phyloP scores from a whole-genome alignment of 2,888 invertebrate species.

The Plagiodera versicolora region DNA sequence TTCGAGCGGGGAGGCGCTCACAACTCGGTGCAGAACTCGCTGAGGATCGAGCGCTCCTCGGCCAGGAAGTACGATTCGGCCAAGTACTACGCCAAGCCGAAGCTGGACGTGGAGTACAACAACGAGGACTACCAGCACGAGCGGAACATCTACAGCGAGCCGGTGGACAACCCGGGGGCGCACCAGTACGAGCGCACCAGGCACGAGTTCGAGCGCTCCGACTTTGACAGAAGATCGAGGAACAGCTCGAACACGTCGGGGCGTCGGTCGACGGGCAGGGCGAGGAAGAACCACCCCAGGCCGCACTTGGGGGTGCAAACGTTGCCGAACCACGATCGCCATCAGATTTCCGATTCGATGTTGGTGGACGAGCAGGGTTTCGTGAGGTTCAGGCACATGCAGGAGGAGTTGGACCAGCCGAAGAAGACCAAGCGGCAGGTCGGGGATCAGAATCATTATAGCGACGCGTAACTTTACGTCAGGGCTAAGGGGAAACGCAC shows the following conservation, averaged over 20 bases:
- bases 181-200: constrained; percentile 52
- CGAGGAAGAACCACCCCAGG: constrained; percentile 55
- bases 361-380: constrained; percentile 90
- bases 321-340: constrained; percentile 60
- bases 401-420: constrained; percentile 42
- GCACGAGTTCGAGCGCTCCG: constrained; percentile 65
- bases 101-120: constrained; percentile 49
- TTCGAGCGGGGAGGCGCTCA: constrained; percentile 46
- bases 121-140: constrained; percentile 52
- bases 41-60: constrained; percentile 46
- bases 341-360: constrained; percentile 66
- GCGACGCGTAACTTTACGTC: constrained; percentile 50
- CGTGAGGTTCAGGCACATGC: constrained; percentile 76
- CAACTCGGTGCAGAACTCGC: constrained; percentile 43
- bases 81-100: constrained; percentile 51
- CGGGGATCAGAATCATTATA: constrained; percentile 50
- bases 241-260: constrained; percentile 53
- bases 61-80: constrained; percentile 49
- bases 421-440: constrained; percentile 46
- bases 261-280: constrained; percentile 49
- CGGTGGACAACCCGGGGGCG: constrained; percentile 46
- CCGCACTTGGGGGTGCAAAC: constrained; percentile 61
- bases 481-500: constrained; percentile 40
- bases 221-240: constrained; percentile 54
- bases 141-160: constrained; percentile 57